phyloP scores from a whole-genome alignment of 2,888 invertebrate genomes.

The Nezara viridula region DNA sequence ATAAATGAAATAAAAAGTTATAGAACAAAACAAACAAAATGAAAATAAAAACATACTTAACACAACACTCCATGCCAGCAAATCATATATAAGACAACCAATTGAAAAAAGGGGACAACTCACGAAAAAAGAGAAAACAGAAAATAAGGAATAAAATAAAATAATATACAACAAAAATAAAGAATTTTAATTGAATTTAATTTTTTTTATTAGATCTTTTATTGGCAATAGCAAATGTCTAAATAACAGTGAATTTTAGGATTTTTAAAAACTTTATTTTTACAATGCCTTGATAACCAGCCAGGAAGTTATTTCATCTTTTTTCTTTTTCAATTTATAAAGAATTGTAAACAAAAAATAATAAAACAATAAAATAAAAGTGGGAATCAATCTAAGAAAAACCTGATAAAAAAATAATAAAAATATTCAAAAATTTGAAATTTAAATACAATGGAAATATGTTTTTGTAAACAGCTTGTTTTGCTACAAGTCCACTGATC shows the following conservation, averaged over 20 bases:
- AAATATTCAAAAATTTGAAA: background rate
- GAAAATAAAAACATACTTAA: conserved; percentile 60
- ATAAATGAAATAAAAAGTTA: conserved; percentile 58
- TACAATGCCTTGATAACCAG: conserved; percentile 60
- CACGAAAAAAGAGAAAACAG: conserved; percentile 56
- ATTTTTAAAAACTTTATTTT: conserved; percentile 10
- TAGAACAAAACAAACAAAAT: conserved; percentile 59
- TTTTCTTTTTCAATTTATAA: conserved; percentile 23
- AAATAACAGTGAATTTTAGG: conserved; percentile 25
- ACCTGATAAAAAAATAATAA: conserved; percentile 53
- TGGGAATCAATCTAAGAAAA: conserved; percentile 58
- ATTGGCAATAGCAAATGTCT: background rate
- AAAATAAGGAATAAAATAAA: conserved; percentile 44
- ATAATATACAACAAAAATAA: background rate
- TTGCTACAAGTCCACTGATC: background rate
- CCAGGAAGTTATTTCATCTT: conserved; percentile 42
- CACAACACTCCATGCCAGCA: conserved; percentile 62
- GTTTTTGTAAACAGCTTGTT: background rate
- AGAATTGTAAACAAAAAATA: conserved; percentile 53
- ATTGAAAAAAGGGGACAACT: conserved; percentile 58
- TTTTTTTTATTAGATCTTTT: background rate
- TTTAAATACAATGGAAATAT: background rate
- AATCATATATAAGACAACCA: conserved; percentile 60
- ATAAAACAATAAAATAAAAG: conserved; percentile 51
- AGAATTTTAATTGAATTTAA: background rate